Percentiles rank a stretch among this genome's conserved stretches.
phyloP scores from a whole-genome alignment of 1,140 invertebrate genomes.

The Rhyacophila brunnea region DNA sequence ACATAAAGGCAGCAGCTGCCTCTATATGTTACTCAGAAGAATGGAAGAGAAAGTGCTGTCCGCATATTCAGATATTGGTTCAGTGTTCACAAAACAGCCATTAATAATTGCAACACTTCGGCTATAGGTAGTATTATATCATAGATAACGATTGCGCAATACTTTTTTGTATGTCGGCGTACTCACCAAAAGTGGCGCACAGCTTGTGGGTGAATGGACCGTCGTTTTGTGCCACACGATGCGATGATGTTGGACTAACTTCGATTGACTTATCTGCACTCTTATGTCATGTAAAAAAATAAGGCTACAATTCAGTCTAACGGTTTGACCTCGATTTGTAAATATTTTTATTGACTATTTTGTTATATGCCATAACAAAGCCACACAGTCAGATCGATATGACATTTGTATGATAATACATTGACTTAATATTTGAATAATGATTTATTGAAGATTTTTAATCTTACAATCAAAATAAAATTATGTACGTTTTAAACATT shows the following conservation, averaged over 20 bases:
- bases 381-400: no score
- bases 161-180: neutral
- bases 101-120: slow-evolving; percentile 13
- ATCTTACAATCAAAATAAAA: no score
- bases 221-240: neutral
- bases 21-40: neutral
- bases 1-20: neutral
- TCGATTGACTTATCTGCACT: neutral
- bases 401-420: no score
- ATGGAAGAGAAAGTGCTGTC: slow-evolving; percentile 20
- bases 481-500: no score
- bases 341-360: no score
- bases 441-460: no score
- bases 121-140: slow-evolving; percentile 3
- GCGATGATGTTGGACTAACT: neutral
- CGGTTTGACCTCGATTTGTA: slow-evolving; percentile 5
- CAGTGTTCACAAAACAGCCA: neutral
- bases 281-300: slow-evolving; percentile 12
- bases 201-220: slow-evolving; percentile 5
- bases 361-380: no score
- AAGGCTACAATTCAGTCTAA: neutral
- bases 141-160: slow-evolving; percentile 9
- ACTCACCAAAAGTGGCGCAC: slow-evolving; percentile 20
- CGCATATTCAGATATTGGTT: slow-evolving; percentile 8
- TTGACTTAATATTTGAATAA: no score